Conservation (phyloP, 2,113 vertebrate species). For the Chinchilla lanigera region DNA sequence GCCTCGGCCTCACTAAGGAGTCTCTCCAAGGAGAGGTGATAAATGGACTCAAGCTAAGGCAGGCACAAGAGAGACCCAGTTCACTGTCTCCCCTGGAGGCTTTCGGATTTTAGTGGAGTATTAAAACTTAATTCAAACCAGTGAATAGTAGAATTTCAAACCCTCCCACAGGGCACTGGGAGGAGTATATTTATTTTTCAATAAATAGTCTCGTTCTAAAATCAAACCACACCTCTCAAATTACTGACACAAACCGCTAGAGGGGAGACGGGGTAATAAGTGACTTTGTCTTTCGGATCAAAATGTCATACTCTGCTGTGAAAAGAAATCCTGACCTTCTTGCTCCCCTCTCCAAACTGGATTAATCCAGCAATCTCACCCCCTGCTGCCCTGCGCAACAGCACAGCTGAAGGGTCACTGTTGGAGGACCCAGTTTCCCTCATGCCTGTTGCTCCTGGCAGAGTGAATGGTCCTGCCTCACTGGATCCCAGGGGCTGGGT, state of each 20-base stretch:
- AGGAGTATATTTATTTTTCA: conserved; percentile 19
- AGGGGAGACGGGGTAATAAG: not conserved
- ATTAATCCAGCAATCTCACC: not conserved
- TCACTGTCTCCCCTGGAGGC: not conserved
- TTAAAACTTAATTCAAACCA: conserved; percentile 61
- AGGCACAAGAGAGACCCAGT: not conserved
- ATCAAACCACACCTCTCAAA: conserved; percentile 32
- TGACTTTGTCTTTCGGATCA: not conserved
- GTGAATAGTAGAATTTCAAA: conserved; percentile 42
- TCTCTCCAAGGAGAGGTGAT: not conserved
- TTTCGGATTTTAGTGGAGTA: conserved; percentile 33
- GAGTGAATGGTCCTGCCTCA: not conserved
- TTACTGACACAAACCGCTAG: not conserved
- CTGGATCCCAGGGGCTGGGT: not conserved
- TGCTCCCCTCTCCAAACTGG: not conserved
- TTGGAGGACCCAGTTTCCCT: not conserved
- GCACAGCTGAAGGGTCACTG: not conserved
- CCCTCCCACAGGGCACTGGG: not conserved
- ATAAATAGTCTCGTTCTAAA: not conserved
- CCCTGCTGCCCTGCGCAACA: not conserved
- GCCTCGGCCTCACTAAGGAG: not conserved
- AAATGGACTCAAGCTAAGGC: not conserved
- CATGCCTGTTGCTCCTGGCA: not conserved
- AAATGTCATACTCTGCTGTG: not conserved
- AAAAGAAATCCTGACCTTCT: conserved; percentile 22